Evolutionary conservation across 2,113 vertebrate species (phyloP), one percentile per base, ranked within the genome.

Genomic region (Chaetodon trifascialis): DNA sequence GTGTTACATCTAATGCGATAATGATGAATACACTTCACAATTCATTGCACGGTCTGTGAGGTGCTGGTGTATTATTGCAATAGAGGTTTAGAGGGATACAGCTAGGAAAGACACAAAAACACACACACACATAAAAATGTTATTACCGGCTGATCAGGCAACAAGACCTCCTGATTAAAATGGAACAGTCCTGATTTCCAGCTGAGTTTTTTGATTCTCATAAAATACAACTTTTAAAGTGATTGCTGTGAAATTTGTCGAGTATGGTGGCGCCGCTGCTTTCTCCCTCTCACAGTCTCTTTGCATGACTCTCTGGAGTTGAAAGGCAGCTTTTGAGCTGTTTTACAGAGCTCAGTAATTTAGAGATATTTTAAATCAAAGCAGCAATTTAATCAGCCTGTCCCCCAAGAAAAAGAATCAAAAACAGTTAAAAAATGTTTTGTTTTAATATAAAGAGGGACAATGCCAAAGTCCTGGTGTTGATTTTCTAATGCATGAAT

Each of bases 101-200:
- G 30, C 30, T 3, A 30, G 30, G 30, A 30, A 30, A 30, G 2
- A 30, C 30, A 30, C 30, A 30, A 1, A 30, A 11, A 11, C 7
- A 68, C 46, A 55, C 12, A 68, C 5, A 62, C 5, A 54, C 7
- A 36, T n/a, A 54, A 60, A 51, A 11, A 40, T 8, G 38, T 23
- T 23, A 11, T 23, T 16, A 21, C 19, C 2, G 12, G n/a, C 40
- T 65, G 51, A 51, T 71, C n/a, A 69, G 66, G 44, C 67, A 72
- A 23, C 67, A 44, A 59, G 59, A 44, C 46, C 42, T 56, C 36
- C 56, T 67, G 78, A 85, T 81, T 81, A 67, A 72, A 80, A 76
- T 52, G 25, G 11, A 65, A 42, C 46, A 21, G 60, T 34, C 8
- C 23, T 66, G 66, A 65, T 64, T 58, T 75, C 44, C 56, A 63